Percentiles rank a stretch among this genome's conserved stretches.
These are phyloP conservation scores for Nothura maculosa DNA, from an alignment of 2,797 vertebrate genomes.

Conservation along the genomic window DNA sequence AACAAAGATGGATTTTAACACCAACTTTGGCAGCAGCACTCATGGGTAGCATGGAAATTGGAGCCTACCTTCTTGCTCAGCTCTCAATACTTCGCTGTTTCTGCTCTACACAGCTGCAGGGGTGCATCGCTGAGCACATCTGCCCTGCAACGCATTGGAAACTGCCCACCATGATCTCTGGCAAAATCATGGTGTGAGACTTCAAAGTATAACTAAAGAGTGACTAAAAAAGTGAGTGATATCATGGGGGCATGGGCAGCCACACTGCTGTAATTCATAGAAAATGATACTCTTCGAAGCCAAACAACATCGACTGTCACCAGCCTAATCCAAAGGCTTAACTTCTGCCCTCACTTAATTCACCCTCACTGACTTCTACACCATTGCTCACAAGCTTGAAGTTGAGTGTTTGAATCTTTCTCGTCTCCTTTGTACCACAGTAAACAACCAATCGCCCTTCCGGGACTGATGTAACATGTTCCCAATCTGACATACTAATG, in stretches of 20 bases:
- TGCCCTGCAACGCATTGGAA: fast-evolving
- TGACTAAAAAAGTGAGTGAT: neutral
- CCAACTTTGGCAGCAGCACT: neutral
- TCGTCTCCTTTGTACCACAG: neutral
- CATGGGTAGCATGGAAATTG: fast-evolving
- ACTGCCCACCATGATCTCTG: neutral
- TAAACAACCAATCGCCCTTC: neutral
- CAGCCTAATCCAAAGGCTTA: neutral
- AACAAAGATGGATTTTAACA: fast-evolving
- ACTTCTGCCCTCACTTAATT: neutral
- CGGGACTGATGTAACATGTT: neutral
- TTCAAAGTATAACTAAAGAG: neutral
- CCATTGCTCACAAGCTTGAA: fast-evolving
- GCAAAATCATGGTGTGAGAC: neutral
- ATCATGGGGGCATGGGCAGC: neutral
- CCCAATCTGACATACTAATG: neutral
- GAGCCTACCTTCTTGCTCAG: neutral
- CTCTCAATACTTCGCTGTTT: neutral
- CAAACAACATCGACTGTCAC: neutral
- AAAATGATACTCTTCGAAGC: too few species aligned
- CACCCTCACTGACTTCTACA: neutral
- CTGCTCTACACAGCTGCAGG: neutral
- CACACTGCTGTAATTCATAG: neutral
- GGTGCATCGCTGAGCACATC: neutral
- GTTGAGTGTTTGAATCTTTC: neutral